A percentile compares a stretch with the other conserved stretches of the same genome.
Evolutionary conservation across 2,797 vertebrate genomes (phyloP).

Genomic region (Pangasius sanitwongsei): DNA sequence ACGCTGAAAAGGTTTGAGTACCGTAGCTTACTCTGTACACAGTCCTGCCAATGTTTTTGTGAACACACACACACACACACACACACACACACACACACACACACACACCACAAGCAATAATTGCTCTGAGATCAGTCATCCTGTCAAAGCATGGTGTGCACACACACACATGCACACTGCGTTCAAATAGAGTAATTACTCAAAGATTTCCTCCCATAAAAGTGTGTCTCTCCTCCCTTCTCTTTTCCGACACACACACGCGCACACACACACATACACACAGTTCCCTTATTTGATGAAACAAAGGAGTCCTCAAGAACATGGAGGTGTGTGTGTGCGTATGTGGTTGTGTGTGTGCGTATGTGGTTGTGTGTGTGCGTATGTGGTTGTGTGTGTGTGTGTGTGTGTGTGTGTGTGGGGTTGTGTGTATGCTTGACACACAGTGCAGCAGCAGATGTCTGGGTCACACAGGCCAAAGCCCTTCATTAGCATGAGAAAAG

Average conservation of each 20-base stretch:
- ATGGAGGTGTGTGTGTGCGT: conserved; percentile 38
- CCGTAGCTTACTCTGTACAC: conserved; percentile 1
- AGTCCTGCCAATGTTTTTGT: conserved; percentile 41
- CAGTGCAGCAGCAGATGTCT: conserved; percentile 61
- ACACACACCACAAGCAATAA: conserved; percentile 29
- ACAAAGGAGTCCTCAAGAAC: conserved; percentile 56
- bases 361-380: too few relatives aligned
- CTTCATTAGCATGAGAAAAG: conserved; percentile 65
- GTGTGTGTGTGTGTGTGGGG: conserved; percentile 18
- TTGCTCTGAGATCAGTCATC: conserved; percentile 48
- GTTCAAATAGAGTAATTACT: conserved; percentile 46
- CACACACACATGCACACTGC: conserved; percentile 21
- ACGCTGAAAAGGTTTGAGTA: conserved; percentile 20
- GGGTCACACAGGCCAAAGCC: conserved; percentile 57
- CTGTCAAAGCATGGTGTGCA: conserved; percentile 36
- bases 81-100: conserved; percentile 18
- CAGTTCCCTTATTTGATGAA: conserved; percentile 41
- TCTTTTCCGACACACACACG: conserved; percentile 11
- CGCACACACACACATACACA: conserved; percentile 18
- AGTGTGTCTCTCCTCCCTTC: conserved; percentile 27
- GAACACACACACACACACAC: conserved; percentile 1
- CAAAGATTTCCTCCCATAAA: conserved; percentile 41
- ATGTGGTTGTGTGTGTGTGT: conserved; percentile 22
- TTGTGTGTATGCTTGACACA: conserved; percentile 32
- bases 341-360: too few relatives aligned